Evolutionary conservation across 2,113 vertebrate genomes (phyloP).

Genomic region (Phoenicopterus ruber): DNA sequence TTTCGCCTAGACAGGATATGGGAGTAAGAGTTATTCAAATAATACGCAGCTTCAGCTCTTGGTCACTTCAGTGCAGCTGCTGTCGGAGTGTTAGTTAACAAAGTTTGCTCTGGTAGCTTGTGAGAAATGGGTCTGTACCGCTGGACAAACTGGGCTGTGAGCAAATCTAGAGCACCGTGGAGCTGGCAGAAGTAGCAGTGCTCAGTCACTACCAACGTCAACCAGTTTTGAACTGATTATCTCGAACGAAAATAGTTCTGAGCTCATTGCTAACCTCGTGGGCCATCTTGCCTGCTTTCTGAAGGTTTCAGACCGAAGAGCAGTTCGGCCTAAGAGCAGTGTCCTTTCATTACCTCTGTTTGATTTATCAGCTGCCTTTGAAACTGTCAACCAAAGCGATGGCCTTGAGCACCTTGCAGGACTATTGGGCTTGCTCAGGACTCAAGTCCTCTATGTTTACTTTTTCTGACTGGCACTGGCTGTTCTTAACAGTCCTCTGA

Average conservation of each 20-base stretch:
- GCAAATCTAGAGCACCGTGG: neutral
- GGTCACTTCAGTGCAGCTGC: neutral
- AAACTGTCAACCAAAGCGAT: neutral
- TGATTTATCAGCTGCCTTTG: constrained; percentile 14
- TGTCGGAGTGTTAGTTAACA: neutral
- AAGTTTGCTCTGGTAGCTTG: neutral
- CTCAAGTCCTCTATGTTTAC: neutral
- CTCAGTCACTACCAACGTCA: neutral
- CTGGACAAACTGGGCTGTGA: neutral
- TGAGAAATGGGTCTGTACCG: neutral
- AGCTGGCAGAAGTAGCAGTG: neutral
- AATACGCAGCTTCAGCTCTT: neutral
- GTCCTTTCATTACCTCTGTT: constrained; percentile 1
- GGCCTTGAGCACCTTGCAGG: neutral
- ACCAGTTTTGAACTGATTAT: neutral
- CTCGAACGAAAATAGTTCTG: neutral
- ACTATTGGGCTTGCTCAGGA: neutral
- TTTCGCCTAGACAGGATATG: neutral
- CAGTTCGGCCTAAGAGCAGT: neutral
- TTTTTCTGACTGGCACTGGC: neutral
- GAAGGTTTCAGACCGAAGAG: neutral
- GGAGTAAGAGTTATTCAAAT: neutral
- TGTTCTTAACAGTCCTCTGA: neutral
- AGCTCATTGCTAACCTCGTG: neutral
- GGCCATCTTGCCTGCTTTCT: neutral